A percentile compares a stretch with the other conserved stretches of the same genome.
Evolutionary conservation across 2,888 invertebrate genomes (phyloP).

Genomic region (Polymixis lichenea): DNA sequence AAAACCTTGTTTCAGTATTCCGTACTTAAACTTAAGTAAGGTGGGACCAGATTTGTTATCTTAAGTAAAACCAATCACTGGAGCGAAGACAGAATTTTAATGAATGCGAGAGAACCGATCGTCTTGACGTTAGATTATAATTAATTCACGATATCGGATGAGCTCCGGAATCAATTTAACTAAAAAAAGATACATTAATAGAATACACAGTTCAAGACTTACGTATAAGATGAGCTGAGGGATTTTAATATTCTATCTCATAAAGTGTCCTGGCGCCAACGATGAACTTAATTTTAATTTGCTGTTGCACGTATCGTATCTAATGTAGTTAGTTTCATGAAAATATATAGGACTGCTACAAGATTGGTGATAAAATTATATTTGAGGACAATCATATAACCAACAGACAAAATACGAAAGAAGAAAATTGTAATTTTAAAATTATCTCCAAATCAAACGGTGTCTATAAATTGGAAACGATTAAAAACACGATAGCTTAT

Average conservation of each 20-base stretch:
- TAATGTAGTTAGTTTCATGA: too few species aligned
- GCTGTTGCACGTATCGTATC: background rate
- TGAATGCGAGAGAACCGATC: constrained; percentile 73
- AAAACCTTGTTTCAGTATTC: constrained; percentile 51
- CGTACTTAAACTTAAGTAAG: constrained; percentile 56
- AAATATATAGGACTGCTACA: background rate
- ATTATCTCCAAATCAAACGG: background rate
- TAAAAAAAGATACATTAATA: constrained; percentile 47
- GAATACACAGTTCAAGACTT: constrained; percentile 6
- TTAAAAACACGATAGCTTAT: background rate
- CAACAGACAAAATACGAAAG: background rate
- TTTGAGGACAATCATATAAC: background rate
- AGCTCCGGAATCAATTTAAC: constrained; percentile 44
- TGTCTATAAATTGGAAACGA: background rate
- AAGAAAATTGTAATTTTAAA: background rate
- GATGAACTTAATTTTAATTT: constrained; percentile 40
- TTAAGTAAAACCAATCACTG: constrained; percentile 75
- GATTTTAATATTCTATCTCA: constrained; percentile 36
- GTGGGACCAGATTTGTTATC: constrained; percentile 71
- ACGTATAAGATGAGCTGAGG: background rate
- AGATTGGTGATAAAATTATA: background rate
- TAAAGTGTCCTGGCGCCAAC: background rate
- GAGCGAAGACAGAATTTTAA: constrained; percentile 78
- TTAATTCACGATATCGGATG: constrained; percentile 70
- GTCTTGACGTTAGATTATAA: constrained; percentile 64